Evolutionary conservation across 2,888 invertebrate genomes (phyloP).

Genomic region (Pollenia griseotomentosa): DNA sequence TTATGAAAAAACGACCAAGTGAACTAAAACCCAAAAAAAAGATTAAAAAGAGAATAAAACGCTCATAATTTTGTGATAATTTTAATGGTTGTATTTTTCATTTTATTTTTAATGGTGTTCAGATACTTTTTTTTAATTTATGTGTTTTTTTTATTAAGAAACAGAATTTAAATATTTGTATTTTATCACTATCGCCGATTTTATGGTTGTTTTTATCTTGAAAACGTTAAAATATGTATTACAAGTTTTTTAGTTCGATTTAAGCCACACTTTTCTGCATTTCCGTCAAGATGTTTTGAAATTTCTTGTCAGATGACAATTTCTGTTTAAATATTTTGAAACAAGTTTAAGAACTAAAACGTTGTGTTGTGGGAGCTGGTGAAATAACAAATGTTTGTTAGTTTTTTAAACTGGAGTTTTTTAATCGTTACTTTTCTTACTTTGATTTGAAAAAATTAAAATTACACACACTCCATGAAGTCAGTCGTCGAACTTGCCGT

Average conservation of each 20-base stretch:
- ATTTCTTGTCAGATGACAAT: neutral
- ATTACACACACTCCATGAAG: conserved; percentile 34
- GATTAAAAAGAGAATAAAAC: neutral
- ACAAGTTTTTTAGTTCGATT: neutral
- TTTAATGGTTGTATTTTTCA: conserved; percentile 10
- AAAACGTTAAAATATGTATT: conserved; percentile 9
- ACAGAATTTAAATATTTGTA: conserved; percentile 11
- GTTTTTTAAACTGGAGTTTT: conserved; percentile 59
- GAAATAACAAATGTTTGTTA: conserved; percentile 63
- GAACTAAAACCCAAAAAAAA: conserved; percentile 12
- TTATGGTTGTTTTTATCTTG: conserved; percentile 9
- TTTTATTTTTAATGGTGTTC: neutral
- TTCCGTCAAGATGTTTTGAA: neutral
- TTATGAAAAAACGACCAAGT: neutral
- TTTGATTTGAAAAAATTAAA: conserved; percentile 54
- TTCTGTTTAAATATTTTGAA: neutral
- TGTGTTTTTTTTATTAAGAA: conserved; percentile 6
- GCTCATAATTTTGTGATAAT: conserved; percentile 26
- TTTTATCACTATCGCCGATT: conserved; percentile 2
- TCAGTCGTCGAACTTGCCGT: conserved; percentile 11
- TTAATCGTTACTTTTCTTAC: conserved; percentile 66
- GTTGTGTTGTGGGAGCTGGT: conserved; percentile 56
- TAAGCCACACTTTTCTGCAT: neutral
- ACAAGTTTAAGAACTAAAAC: conserved; percentile 37
- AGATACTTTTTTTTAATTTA: conserved; percentile 10